Evolutionary conservation across 2,797 vertebrate genomes (phyloP).

Genomic region (Balearica regulorum): DNA sequence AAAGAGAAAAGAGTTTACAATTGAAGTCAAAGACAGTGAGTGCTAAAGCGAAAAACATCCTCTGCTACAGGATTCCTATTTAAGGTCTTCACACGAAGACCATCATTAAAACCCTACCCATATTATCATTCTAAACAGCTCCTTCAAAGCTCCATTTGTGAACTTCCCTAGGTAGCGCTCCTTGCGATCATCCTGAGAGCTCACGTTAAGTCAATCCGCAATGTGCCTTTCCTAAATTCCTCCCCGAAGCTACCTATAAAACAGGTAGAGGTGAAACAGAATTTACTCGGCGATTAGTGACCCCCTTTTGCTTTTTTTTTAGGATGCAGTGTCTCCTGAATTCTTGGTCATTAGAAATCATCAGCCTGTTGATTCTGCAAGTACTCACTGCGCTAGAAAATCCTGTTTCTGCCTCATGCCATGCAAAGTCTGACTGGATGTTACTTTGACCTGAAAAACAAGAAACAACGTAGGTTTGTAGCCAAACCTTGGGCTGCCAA

Average conservation of each 20-base stretch:
- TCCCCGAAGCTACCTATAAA: neutral
- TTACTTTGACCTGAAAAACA: conserved; percentile 58
- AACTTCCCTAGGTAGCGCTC: neutral
- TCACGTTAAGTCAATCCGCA: neutral
- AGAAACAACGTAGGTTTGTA: conserved; percentile 23
- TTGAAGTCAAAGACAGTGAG: neutral
- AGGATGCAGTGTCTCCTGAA: neutral
- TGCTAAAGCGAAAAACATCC: neutral
- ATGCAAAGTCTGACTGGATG: conserved; percentile 21
- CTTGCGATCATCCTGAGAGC: neutral
- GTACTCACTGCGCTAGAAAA: conserved; percentile 44
- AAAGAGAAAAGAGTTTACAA: neutral
- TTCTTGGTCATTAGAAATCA: conserved; percentile 27
- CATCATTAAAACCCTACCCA: neutral
- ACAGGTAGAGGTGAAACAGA: neutral
- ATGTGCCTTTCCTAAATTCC: neutral
- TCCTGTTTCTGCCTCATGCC: conserved; percentile 49
- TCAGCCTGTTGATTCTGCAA: conserved; percentile 9
- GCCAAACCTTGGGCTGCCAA: neutral
- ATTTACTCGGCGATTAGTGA: neutral
- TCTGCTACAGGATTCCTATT: neutral
- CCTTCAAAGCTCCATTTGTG: neutral
- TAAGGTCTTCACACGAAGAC: neutral
- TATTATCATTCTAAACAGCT: conserved; percentile 22
- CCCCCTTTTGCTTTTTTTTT: neutral